Evolutionary conservation across 2,797 vertebrate species (phyloP).

Genomic region (Neosilurus hyrtlii): DNA sequence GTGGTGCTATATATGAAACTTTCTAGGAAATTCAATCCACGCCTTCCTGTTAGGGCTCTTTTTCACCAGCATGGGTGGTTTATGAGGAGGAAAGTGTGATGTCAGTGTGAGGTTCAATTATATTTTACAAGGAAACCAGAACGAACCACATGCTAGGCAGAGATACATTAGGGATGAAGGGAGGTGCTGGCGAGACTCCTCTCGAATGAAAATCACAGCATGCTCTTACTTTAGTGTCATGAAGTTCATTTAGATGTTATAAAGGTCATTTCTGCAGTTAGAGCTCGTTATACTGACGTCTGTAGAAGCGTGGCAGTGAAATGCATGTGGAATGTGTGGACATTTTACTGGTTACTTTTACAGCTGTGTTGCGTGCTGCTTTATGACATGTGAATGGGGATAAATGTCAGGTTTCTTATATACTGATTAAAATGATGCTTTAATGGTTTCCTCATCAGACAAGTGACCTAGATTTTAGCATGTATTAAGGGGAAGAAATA

Average conservation of each 20-base stretch:
- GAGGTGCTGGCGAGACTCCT: slow-evolving; percentile 32
- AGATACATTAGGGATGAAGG: slow-evolving; percentile 52
- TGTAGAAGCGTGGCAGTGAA: neutral
- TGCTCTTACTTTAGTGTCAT: slow-evolving; percentile 28
- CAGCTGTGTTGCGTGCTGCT: slow-evolving; percentile 42
- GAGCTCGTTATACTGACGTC: neutral
- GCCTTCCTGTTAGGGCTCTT: slow-evolving; percentile 50
- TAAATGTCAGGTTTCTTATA: slow-evolving; percentile 42
- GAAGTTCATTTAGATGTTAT: slow-evolving; percentile 26
- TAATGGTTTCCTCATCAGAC: slow-evolving; percentile 47
- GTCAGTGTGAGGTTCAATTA: slow-evolving; percentile 66
- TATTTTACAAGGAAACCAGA: slow-evolving; percentile 66
- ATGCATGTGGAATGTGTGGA: slow-evolving; percentile 35
- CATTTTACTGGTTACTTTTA: slow-evolving; percentile 47
- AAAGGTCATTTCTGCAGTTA: slow-evolving; percentile 24
- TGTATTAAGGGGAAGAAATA: slow-evolving; percentile 46
- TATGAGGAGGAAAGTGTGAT: slow-evolving; percentile 64
- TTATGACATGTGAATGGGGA: slow-evolving; percentile 39
- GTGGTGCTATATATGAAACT: slow-evolving; percentile 28
- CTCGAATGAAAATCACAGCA: slow-evolving; percentile 43
- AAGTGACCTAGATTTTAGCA: slow-evolving; percentile 49
- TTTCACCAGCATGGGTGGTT: slow-evolving; percentile 59
- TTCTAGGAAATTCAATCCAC: slow-evolving; percentile 63
- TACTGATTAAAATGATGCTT: slow-evolving; percentile 43
- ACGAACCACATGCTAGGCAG: slow-evolving; percentile 60